phyloP scores from a whole-genome alignment of 2,113 vertebrate species.

The Semnopithecus entellus region DNA sequence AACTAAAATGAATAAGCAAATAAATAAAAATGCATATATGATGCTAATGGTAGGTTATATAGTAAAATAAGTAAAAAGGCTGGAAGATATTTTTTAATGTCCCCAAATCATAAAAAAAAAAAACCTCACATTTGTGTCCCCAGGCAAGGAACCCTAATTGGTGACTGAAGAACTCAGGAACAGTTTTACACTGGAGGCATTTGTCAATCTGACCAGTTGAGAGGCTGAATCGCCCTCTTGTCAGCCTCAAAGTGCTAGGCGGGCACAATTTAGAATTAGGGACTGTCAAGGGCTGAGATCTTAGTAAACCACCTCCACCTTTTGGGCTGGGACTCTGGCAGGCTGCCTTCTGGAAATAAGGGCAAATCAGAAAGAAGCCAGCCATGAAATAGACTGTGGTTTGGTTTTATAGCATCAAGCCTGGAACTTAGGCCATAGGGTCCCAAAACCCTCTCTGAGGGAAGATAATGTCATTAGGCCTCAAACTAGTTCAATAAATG shows the following conservation, averaged over 20 bases:
- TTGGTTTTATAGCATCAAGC: neutral
- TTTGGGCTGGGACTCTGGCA: neutral
- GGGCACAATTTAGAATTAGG: neutral
- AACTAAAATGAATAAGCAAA: neutral
- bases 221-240: neutral
- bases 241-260: neutral
- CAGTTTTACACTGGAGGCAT: neutral
- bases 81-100: neutral
- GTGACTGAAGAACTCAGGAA: neutral
- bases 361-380: neutral
- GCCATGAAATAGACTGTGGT: rapidly evolving
- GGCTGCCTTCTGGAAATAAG: neutral
- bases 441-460: neutral
- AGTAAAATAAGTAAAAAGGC: neutral
- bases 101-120: neutral
- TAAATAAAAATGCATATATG: neutral
- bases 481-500: neutral
- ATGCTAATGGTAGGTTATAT: neutral
- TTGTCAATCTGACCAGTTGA: neutral
- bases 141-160: neutral
- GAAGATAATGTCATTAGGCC: neutral
- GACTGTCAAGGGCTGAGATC: neutral
- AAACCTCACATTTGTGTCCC: neutral
- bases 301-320: neutral
- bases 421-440: neutral